Conservation (phyloP, 2,113 vertebrate species). For the Gavia stellata region DNA sequence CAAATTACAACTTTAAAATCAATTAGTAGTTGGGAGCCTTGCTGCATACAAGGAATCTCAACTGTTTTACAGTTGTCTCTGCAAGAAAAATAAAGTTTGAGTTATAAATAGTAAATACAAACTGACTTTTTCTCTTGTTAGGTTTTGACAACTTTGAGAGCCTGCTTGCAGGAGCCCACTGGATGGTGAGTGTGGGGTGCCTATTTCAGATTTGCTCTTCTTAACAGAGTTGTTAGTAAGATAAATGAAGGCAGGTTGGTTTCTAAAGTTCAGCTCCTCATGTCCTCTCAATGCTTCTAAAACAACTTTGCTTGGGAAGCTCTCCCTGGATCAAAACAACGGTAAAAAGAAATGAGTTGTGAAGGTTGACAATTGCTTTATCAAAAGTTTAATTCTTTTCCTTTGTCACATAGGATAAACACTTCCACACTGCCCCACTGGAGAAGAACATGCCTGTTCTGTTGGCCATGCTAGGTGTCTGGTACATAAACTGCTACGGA, state of each 20-base stretch:
- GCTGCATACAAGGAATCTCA: background rate
- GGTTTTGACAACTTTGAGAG: slow-evolving; percentile 88
- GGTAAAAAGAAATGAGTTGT: background rate
- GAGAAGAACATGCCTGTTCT: slow-evolving; percentile 88
- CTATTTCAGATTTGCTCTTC: background rate
- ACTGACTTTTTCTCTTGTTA: slow-evolving; percentile 23
- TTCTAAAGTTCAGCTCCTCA: background rate
- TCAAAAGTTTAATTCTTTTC: background rate
- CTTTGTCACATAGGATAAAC: slow-evolving; percentile 80
- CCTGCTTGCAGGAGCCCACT: slow-evolving; percentile 91
- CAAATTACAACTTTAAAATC: background rate
- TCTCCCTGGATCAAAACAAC: background rate
- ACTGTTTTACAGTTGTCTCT: background rate
- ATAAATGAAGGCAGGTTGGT: background rate
- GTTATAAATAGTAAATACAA: background rate
- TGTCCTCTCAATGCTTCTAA: background rate
- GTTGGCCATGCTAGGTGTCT: slow-evolving; percentile 90
- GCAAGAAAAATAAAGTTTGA: background rate
- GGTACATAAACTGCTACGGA: slow-evolving; percentile 96
- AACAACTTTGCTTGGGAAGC: background rate
- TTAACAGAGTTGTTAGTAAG: background rate
- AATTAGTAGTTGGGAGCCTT: background rate
- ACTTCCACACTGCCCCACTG: slow-evolving; percentile 86
- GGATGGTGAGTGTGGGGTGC: slow-evolving; percentile 84
- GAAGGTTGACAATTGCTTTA: background rate